Base-by-base conservation (phyloP, 2,888 invertebrate species). In the Sisyra terminalis region DNA sequence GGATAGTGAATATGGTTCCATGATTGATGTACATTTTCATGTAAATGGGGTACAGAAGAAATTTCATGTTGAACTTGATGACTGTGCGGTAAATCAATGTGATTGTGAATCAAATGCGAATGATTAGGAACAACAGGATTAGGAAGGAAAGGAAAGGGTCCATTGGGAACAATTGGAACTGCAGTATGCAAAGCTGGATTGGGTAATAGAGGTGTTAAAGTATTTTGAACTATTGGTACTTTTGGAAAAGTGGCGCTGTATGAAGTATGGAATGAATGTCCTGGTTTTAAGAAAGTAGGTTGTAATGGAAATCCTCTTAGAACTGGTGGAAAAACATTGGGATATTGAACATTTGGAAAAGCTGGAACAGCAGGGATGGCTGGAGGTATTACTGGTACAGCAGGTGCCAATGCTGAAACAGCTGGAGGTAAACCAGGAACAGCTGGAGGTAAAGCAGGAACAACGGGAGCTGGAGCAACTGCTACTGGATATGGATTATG, bases 171-270 rank as follows among this genome's bases (percentile, higher is more conserved):
- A n/a, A 6, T 9, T 6, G 30, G 3, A 29, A 40, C 11, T 40
- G 30, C 29, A 14, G 15, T 14, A 30, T 13, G 29, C 14, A 13
- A 3, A 7, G 14, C 30, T n/a, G 40, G 40, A 5, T n/a, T 9
- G 6, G 40, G 40, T 7, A 9, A 29, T 6, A 40, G 15, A 11
- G 13, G 13, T 13, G n/a, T 29, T 8, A 30, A 30, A 34, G 15
- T 34, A 11, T 41, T 41, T 18, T 41, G 41, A 11, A 43, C 32
- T 9, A 45, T 31, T 8, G 39, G 44, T 31, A 42, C 40, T 40
- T 32, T 46, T 3, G 46, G 46, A 29, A 29, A 46, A n/a, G 46
- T 46, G 10, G 46, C 44, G 39, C 44, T 46, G 24, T 43, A 43
- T 15, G 43, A 43, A 24, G 45, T 43, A 6, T 46, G 45, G 5